Evolutionary conservation across 2,797 vertebrate genomes (phyloP).

Genomic region (Halcyon leucocephala): DNA sequence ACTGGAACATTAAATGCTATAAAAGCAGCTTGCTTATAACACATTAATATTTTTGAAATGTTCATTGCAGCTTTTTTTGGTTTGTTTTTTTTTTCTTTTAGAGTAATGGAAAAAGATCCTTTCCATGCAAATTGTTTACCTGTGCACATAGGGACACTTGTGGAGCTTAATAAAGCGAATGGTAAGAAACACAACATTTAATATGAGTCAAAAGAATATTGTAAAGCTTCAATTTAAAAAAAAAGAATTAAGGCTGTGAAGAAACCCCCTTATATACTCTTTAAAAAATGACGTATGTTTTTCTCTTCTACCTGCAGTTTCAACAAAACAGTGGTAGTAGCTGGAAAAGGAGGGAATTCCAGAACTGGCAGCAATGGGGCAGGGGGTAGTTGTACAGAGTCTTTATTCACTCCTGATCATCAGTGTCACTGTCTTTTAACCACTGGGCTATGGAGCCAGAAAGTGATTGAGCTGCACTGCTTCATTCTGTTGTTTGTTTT

Average conservation of each 20-base stretch:
- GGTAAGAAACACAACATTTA: constrained; percentile 79
- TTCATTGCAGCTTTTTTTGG: background rate
- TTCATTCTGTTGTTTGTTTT: background rate
- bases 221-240: background rate
- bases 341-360: background rate
- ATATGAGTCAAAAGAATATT: background rate
- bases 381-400: background rate
- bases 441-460: background rate
- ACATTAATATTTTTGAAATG: background rate
- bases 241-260: background rate
- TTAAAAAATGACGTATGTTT: background rate
- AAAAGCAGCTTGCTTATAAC: background rate
- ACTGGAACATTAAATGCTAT: background rate
- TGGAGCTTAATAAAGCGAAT: constrained; percentile 98
- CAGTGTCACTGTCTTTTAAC: background rate
- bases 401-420: background rate
- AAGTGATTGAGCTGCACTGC: background rate
- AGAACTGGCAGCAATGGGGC: background rate
- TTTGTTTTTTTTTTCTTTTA: constrained; percentile 73
- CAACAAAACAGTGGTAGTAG: background rate
- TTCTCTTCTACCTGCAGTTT: background rate
- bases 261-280: background rate
- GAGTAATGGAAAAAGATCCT: constrained; percentile 98
- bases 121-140: constrained; percentile 98
- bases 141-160: constrained; percentile 97